phyloP scores from a whole-genome alignment of 2,113 vertebrate species.

The Neolamprologus longior region DNA sequence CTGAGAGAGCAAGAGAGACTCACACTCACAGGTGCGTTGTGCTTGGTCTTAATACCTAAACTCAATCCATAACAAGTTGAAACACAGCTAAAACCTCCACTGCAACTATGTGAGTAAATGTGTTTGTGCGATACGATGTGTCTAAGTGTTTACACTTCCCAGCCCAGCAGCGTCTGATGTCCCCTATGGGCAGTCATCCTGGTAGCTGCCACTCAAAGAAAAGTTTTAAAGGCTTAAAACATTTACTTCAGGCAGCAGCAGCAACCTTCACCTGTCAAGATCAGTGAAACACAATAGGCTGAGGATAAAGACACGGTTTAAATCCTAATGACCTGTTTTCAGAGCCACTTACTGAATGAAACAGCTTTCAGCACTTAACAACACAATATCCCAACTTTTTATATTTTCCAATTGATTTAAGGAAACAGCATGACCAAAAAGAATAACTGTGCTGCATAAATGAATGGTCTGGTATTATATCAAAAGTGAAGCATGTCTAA shows the following conservation, averaged over 20 bases:
- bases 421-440: not conserved
- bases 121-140: not conserved
- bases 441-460: not conserved
- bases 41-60: slow-evolving; percentile 50
- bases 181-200: slow-evolving; percentile 44
- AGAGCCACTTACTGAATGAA: not conserved
- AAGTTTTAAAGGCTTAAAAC: slow-evolving; percentile 22
- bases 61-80: slow-evolving; percentile 59
- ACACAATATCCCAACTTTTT: not conserved
- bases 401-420: not conserved
- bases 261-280: slow-evolving; percentile 33
- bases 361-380: not conserved
- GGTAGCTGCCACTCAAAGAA: slow-evolving; percentile 43
- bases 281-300: slow-evolving; percentile 20
- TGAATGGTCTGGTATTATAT: not conserved
- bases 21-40: slow-evolving; percentile 57
- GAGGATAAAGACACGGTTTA: not conserved
- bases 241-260: slow-evolving; percentile 23
- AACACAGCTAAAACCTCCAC: slow-evolving; percentile 58
- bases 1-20: not conserved
- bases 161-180: slow-evolving; percentile 10
- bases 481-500: not conserved
- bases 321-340: not conserved
- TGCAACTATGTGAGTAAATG: slow-evolving; percentile 8
- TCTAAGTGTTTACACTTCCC: slow-evolving; percentile 2